A percentile compares a stretch with the other conserved stretches of the same genome.
Conservation (phyloP, 2,797 vertebrate genomes). For the Somateria mollissima region DNA sequence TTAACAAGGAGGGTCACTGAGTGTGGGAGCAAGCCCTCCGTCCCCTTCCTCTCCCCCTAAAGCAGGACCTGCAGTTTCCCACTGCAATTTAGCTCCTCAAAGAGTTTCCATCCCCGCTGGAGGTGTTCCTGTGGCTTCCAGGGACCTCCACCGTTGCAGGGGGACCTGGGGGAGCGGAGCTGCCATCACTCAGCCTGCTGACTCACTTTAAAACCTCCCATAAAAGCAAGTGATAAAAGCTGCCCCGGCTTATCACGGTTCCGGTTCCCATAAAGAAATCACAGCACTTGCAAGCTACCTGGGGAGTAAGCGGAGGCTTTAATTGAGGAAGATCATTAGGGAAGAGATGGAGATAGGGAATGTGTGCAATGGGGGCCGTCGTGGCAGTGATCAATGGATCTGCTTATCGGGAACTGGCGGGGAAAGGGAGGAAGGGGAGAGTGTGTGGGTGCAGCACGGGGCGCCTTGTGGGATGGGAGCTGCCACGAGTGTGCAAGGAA, state of each 20-base stretch:
- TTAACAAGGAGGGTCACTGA: not conserved
- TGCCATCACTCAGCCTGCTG: not conserved
- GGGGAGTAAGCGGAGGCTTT: not conserved
- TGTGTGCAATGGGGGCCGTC: not conserved
- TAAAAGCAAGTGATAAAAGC: conserved; percentile 15
- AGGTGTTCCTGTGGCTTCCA: not conserved
- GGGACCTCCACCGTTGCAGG: not conserved
- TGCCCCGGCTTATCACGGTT: not conserved
- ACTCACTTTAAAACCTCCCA: conserved; percentile 13
- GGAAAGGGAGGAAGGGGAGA: not conserved
- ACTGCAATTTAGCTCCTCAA: too few species aligned
- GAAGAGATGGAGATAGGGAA: not conserved
- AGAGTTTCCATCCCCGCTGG: not conserved
- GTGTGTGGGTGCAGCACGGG: not conserved
- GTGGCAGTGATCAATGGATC: fast-evolving
- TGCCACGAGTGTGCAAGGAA: not conserved
- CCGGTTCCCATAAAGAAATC: fast-evolving
- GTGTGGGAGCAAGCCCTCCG: not conserved
- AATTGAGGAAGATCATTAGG: conserved; percentile 5
- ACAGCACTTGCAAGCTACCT: fast-evolving
- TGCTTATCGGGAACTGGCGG: not conserved
- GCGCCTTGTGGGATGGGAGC: not conserved
- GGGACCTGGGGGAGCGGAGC: not conserved
- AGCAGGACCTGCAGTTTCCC: too few species aligned
- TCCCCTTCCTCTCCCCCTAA: too few species aligned